A percentile compares a stretch with the other conserved stretches of the same genome.
phyloP scores from a whole-genome alignment of 2,113 vertebrate species.

The Xenopus laevis region DNA sequence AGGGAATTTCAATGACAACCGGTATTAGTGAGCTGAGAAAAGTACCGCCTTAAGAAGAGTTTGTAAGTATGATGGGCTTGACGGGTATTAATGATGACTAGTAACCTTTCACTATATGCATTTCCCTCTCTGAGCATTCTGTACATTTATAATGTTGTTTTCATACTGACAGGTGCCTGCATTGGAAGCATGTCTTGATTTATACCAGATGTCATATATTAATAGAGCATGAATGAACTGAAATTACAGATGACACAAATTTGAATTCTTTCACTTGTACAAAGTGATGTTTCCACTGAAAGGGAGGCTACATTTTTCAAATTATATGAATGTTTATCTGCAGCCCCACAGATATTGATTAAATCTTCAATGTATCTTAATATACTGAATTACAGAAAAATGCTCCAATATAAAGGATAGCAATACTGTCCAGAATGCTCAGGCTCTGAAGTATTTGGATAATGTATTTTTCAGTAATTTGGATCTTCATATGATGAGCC shows the following conservation, averaged over 20 bases:
- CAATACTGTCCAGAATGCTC: too few relatives aligned
- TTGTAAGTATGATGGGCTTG: too few relatives aligned
- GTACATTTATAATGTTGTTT: conserved; percentile 9
- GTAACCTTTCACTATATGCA: conserved; percentile 11
- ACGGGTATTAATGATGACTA: conserved; percentile 3
- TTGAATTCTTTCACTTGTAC: conserved; percentile 4
- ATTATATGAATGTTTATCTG: too few relatives aligned
- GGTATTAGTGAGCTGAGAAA: neutral
- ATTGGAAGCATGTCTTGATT: conserved; percentile 2
- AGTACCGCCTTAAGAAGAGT: neutral
- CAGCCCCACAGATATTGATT: too few relatives aligned
- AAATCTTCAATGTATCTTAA: too few relatives aligned
- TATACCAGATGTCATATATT: conserved; percentile 33
- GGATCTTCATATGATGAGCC: too few relatives aligned
- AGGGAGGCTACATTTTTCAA: neutral
- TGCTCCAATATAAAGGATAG: too few relatives aligned
- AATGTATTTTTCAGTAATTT: too few relatives aligned
- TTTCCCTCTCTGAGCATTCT: neutral
- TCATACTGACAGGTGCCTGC: conserved; percentile 22
- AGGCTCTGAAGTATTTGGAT: too few relatives aligned
- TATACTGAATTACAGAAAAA: too few relatives aligned
- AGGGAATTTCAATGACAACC: neutral
- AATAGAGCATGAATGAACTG: conserved; percentile 26
- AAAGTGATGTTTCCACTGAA: neutral
- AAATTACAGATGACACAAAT: conserved; percentile 18